Conservation (phyloP, 2,113 vertebrate genomes). For the Calonectris borealis region DNA sequence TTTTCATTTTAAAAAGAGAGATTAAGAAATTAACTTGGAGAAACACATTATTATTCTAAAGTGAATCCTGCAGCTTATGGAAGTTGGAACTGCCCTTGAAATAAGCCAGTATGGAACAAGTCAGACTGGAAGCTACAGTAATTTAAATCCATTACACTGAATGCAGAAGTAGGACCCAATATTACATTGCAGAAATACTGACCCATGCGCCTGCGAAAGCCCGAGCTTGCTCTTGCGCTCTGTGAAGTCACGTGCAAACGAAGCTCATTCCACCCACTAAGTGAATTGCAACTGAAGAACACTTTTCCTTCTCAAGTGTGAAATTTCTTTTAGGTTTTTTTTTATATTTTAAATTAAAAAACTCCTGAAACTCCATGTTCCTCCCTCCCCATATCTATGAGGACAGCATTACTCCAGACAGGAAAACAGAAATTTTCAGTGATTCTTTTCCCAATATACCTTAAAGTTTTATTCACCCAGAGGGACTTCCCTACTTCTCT, state of each 20-base stretch:
- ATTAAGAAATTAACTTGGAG: not conserved
- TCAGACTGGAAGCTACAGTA: not conserved
- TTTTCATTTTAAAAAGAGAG: not conserved
- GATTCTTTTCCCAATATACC: constrained; percentile 52
- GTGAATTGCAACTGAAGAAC: not conserved
- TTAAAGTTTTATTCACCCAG: constrained; percentile 63
- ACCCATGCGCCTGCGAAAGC: not conserved
- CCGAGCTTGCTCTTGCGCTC: not conserved
- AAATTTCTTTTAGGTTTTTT: not conserved
- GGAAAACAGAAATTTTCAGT: constrained; percentile 9
- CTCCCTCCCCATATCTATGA: not conserved
- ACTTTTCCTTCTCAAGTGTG: not conserved
- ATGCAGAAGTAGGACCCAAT: not conserved
- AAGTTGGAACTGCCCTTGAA: not conserved
- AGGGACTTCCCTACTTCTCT: constrained; percentile 48
- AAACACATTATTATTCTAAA: not conserved
- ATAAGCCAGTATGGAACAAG: not conserved
- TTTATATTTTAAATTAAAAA: not conserved
- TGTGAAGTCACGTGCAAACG: not conserved
- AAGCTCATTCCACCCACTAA: accelerated
- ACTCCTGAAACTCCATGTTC: not conserved
- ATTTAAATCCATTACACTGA: not conserved
- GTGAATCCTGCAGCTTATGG: not conserved
- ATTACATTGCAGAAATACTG: not conserved
- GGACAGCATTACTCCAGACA: not conserved